Base-by-base conservation (phyloP, 37 sponge, comb jelly and placozoan species). In the Oopsacas minuta region DNA sequence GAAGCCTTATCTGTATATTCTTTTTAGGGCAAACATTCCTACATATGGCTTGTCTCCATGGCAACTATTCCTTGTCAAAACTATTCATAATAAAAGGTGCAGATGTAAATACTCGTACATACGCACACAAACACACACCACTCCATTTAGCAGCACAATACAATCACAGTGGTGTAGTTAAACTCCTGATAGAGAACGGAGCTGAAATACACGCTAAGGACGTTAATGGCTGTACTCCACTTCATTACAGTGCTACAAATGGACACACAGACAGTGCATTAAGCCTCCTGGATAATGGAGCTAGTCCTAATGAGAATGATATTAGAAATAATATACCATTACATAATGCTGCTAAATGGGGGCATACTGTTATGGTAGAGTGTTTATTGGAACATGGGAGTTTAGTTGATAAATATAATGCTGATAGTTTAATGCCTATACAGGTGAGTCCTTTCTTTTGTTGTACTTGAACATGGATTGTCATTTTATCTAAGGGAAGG, bases 101-200 rank as follows among this genome's bases (percentile, higher is more conserved):
- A 0, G 1, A 37, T 37, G 39, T 88, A 22, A 52, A 91, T 83
- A 81, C 52, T 38, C 52, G 38, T 53, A 93, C 90, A 35, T 88
- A 36, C 36, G 88, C 81, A 0, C 84, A 91, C n/a, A 34, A 81
- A 12, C 90, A 90, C 0, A 83, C 93, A 0, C 92, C 98, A 32
- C 87, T 97, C 8, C 98, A 97, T 84, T 86, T 91, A 23, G 93
- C 95, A 25, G 92, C 95, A 52, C 95, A 94, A 53, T 97, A 94
- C 86, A 90, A 94, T 83, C 90, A 94, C 83, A 88, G 88, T 52
- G 91, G 93, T 84, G 94, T 93, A 39, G 93, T 91, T 22, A 25
- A 87, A 38, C 23, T 91, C 3, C 83, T 95, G 39, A 25, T 95
- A 52, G 91, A 92, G 53, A 36, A 88, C 37, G 86, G 90, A n/a